These are phyloP conservation scores for Orchestia grillus DNA, from an alignment of 1,140 invertebrate genomes.

Conservation along the genomic window DNA sequence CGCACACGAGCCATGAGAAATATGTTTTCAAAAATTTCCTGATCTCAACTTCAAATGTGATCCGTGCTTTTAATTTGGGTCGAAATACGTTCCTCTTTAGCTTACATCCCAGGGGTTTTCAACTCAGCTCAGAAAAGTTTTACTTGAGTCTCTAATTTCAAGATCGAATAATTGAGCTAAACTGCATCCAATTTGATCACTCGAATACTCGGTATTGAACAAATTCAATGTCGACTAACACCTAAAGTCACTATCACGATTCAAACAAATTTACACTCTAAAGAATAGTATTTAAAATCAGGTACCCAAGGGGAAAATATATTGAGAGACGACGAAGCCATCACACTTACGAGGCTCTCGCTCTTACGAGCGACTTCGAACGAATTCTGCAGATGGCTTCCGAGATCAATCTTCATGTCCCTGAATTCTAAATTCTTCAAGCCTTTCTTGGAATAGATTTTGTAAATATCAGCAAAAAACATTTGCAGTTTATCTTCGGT, in stretches of 20 bases:
- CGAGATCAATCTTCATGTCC: constrained; percentile 63
- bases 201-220: not conserved
- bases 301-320: no score
- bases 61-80: no score
- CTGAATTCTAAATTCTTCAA: constrained; percentile 62
- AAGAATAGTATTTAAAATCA: no score
- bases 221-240: not conserved
- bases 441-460: constrained; percentile 60
- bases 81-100: no score
- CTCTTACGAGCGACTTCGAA: not conserved
- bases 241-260: not conserved
- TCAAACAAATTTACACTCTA: not conserved
- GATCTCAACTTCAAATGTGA: no score
- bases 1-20: no score
- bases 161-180: not conserved
- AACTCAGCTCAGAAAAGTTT: no score
- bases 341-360: not conserved
- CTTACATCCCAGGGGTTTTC: no score
- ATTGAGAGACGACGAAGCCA: no score
- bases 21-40: no score
- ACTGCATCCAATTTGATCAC: not conserved
- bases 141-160: no score
- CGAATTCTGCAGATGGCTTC: constrained; percentile 12
- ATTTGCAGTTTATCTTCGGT: constrained; percentile 63
- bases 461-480: constrained; percentile 64